Conservation (phyloP, 1,140 invertebrate species). For the Trichoplusia ni region DNA sequence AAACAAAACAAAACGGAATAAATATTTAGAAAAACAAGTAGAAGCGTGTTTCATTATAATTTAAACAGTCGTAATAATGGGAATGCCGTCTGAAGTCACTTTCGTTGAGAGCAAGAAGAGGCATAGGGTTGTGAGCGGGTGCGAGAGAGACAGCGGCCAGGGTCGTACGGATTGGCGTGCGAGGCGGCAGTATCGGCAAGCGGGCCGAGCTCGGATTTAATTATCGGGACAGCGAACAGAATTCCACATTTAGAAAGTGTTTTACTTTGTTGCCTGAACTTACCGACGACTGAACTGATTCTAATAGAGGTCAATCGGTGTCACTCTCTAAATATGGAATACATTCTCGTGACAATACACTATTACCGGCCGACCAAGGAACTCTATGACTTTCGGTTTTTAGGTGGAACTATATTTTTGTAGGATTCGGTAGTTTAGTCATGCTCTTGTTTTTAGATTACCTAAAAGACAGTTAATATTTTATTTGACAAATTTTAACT, state of each 20-base stretch:
- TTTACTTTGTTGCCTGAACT: constrained; percentile 3
- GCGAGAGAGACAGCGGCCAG: constrained; percentile 4
- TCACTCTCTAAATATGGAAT: background rate
- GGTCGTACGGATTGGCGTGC: constrained; percentile 34
- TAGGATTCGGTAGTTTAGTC: no score
- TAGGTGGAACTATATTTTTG: no score
- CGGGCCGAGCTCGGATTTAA: constrained; percentile 31
- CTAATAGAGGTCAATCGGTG: background rate
- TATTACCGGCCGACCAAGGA: no score
- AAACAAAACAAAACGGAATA: background rate
- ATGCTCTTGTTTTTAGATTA: no score
- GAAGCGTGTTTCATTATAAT: constrained; percentile 36
- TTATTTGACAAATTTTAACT: no score
- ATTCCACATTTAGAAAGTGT: constrained; percentile 35
- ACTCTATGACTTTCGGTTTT: no score
- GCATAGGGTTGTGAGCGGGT: background rate
- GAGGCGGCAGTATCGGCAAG: constrained; percentile 21
- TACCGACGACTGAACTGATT: background rate
- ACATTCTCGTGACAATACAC: background rate
- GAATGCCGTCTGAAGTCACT: constrained; percentile 36
- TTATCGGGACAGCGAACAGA: constrained; percentile 32
- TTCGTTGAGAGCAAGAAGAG: constrained; percentile 19
- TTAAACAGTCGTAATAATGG: constrained; percentile 35
- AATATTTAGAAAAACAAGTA: constrained; percentile 6
- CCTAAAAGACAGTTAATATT: no score